Evolutionary conservation across 2,113 vertebrate genomes (phyloP), one percentile per base, ranked within the genome.

Genomic region (Nothoprocta perdicaria): DNA sequence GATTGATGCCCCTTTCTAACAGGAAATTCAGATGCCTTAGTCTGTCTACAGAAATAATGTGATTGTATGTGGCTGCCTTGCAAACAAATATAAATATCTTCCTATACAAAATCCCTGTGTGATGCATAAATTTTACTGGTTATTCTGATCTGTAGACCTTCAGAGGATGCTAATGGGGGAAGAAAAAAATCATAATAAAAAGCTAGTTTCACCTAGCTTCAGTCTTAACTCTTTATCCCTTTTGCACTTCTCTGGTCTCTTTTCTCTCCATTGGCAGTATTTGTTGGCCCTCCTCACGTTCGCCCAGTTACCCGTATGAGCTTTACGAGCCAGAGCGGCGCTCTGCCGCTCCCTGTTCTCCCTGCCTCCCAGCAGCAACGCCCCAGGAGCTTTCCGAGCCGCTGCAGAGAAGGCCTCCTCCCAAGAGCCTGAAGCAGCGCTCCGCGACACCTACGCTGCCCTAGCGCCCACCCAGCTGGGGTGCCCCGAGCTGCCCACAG

Each of bases 291-390:
- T 57, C 53, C 29, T 57, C 27, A 55, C 13, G 55, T 29, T 22
- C 67, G 8, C 1, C 9, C 41, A 50, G 10, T 5, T 52, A 35
- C 14, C 31, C 5, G 0, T 6, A 3, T 14, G n/a, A 43, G 24
- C 27, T 55, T 1, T 0, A 13, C 41, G 1, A 2, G 11, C 6
- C 35, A 18, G 15, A 31, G 68, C 14, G 1, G 1, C 8, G n/a
- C n/a, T n/a, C n/a, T n/a, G n/a, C n/a, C n/a, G n/a, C n/a, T n/a
- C n/a, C 10, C 23, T n/a, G 22, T 29, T 57, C 23, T 41, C 40
- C 4, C 3, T 63, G 40, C 22, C 27, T 23, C n/a, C 33, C 41
- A 48, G 12, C 58, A 63, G 17, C 14, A 80, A 22, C 9, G 5
- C 12, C 29, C 10, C 48, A 65, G 19, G 9, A 48, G 27, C 53